A percentile compares a stretch with the other conserved stretches of the same genome.
phyloP scores from a whole-genome alignment of 2,888 invertebrate species.

The Sthenelais limicola region DNA sequence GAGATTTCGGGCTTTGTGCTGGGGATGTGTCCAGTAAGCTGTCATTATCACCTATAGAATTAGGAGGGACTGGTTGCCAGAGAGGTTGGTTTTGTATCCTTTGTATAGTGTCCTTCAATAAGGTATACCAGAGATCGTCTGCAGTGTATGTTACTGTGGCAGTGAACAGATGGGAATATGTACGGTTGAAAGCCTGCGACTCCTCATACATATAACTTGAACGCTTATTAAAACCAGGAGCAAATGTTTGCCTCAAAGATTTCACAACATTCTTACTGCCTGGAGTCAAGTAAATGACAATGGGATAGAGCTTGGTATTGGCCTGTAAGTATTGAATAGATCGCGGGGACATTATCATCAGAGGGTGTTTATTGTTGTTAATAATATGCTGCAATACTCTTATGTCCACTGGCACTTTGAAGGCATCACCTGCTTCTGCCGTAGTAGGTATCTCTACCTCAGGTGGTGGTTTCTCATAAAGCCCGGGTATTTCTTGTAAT shows the following conservation, averaged over 20 bases:
- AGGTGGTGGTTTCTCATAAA: conserved; percentile 45
- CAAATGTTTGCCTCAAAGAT: conserved; percentile 46
- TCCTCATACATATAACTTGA: conserved; percentile 50
- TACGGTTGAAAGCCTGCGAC: conserved; percentile 48
- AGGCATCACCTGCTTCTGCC: conserved; percentile 34
- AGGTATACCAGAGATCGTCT: conserved; percentile 50
- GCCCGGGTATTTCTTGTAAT: conserved; percentile 46
- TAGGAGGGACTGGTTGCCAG: conserved; percentile 40
- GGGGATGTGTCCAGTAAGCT: too few relatives aligned
- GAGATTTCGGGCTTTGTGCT: background rate
- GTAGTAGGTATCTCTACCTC: conserved; percentile 45
- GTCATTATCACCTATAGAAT: background rate
- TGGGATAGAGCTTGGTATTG: conserved; percentile 51
- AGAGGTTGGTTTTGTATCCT: conserved; percentile 49
- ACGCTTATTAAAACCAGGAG: conserved; percentile 50
- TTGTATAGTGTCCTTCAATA: conserved; percentile 50
- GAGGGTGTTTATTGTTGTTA: conserved; percentile 48
- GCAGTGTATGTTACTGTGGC: conserved; percentile 50
- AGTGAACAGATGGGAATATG: conserved; percentile 49
- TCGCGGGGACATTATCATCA: conserved; percentile 50
- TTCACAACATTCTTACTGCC: conserved; percentile 51
- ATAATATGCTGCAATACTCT: conserved; percentile 45
- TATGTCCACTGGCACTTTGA: conserved; percentile 41
- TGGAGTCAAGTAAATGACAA: conserved; percentile 52
- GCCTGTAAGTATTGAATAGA: conserved; percentile 47